Conservation (phyloP, 2,113 vertebrate species). For the Caretta caretta region DNA sequence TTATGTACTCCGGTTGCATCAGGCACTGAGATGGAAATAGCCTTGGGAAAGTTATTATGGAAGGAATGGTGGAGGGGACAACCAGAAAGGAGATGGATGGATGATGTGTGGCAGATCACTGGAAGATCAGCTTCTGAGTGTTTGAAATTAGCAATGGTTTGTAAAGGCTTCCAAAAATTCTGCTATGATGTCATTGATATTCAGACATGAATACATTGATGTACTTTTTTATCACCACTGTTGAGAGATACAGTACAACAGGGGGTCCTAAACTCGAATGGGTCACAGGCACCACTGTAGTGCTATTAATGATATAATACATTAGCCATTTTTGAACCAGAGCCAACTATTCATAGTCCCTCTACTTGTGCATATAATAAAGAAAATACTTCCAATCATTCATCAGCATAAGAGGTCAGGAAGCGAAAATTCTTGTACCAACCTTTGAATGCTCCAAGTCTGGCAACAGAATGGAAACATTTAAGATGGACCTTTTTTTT, state of each 20-base stretch:
- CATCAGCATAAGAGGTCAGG: background rate
- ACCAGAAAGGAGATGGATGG: too few relatives aligned
- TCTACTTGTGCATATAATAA: background rate
- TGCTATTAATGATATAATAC: background rate
- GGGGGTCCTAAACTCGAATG: background rate
- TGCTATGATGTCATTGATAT: too few relatives aligned
- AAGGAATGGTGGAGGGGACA: too few relatives aligned
- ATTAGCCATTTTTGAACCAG: background rate
- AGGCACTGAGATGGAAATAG: too few relatives aligned
- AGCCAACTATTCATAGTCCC: background rate
- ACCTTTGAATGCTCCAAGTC: background rate
- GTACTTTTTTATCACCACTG: background rate
- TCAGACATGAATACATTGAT: background rate
- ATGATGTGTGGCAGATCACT: too few relatives aligned
- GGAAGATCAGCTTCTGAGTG: too few relatives aligned
- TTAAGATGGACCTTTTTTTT: background rate
- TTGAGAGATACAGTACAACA: background rate
- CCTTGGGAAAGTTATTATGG: too few relatives aligned
- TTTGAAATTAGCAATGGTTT: too few relatives aligned
- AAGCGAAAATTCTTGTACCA: background rate
- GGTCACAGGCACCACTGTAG: background rate
- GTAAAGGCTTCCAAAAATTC: too few relatives aligned
- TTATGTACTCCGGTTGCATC: too few relatives aligned
- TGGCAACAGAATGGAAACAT: background rate
- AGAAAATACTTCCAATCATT: background rate